A percentile compares a stretch with the other conserved stretches of the same genome.
phyloP scores from a whole-genome alignment of 2,113 vertebrate species.

The Calyptomena viridis region DNA sequence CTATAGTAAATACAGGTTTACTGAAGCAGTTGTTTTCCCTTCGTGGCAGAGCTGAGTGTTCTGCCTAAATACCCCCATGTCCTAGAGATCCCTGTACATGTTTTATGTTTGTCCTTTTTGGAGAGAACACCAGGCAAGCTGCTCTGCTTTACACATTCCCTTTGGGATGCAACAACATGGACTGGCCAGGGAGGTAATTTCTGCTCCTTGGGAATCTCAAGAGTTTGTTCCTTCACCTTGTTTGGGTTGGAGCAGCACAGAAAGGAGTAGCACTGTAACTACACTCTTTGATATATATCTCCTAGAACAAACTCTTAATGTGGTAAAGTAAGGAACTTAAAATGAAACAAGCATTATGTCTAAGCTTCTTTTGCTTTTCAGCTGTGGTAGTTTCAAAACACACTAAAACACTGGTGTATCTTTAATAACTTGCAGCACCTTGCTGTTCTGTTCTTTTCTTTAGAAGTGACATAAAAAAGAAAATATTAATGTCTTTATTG shows the following conservation, averaged over 20 bases:
- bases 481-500: background rate
- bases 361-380: background rate
- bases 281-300: background rate
- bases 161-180: background rate
- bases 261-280: background rate
- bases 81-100: background rate
- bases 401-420: background rate
- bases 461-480: background rate
- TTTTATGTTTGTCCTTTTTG: background rate
- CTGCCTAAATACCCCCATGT: background rate
- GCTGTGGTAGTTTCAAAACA: background rate
- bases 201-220: background rate
- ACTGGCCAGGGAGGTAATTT: background rate
- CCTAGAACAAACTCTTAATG: background rate
- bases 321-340: background rate
- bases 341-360: background rate
- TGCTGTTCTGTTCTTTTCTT: background rate
- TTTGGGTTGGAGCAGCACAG: background rate
- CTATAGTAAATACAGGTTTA: background rate
- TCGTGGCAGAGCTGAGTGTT: background rate
- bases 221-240: background rate
- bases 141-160: background rate
- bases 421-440: background rate
- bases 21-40: background rate
- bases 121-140: background rate